Evolutionary conservation across 1,140 invertebrate species (phyloP), one percentile per base, ranked within the genome.

Genomic region (Notospermus geniculatus): DNA sequence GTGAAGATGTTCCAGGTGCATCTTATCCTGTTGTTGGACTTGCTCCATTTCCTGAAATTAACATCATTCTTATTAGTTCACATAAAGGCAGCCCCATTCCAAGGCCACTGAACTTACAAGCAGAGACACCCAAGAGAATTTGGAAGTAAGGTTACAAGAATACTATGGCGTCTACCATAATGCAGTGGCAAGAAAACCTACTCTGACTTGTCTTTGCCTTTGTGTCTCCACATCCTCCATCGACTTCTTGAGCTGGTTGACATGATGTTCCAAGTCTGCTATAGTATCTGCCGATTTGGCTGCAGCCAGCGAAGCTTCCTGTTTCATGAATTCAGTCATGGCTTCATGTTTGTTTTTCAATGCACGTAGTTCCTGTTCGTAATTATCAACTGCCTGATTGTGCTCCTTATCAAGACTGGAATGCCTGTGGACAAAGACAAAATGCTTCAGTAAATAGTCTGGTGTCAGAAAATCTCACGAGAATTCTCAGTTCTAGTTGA

Each of bases 341-440:
- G 76, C 75, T 43, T 80, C 78, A 25, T 71, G 71, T 59, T 78
- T 80, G 54, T 71, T 74, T 41, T 73, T 71, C 36, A 76, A 54
- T 13, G 67, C 66, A 43, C 70, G 65, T 54, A 77, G 62, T 60
- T 78, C 74, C 43, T 73, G 74, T 30, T 76, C 70, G 50, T 72
- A 70, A 17, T 64, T 57, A 55, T 76, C 72, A 43, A 71, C 22
- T 0, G 56, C 60, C 30, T 66, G 70, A 46, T 73, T 65, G 43
- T 74, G 68, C 27, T 77, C 72, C 28, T 70, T 69, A 32, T 78
- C 76, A 45, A 75, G 41, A 53, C 69, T 64, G 23, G 41, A 30
- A 45, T 61, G 43, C 39, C 73, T 73, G 52, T 11, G 57, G 22
- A 55, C 22, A 60, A 54, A 50, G 17, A n/a, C 5, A 50, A 43